phyloP scores from a whole-genome alignment of 2,797 vertebrate genomes.

The Sebastes iracundus region DNA sequence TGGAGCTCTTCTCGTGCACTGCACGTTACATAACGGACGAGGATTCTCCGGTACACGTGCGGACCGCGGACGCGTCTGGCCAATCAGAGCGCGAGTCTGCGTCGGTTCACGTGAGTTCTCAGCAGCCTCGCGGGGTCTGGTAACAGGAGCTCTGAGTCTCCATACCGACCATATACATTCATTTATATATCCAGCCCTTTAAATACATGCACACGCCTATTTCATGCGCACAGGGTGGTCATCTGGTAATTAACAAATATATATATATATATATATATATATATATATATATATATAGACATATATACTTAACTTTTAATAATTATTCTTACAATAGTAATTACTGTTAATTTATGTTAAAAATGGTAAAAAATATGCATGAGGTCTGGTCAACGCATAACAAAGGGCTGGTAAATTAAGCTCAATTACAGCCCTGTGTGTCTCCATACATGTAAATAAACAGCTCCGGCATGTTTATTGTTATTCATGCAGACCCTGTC shows the following conservation, averaged over 20 bases:
- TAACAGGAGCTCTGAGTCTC: conserved; percentile 2
- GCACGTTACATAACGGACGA: conserved; percentile 64
- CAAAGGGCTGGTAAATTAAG: neutral
- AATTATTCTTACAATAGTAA: neutral
- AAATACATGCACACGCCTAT: neutral
- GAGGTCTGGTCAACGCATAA: neutral
- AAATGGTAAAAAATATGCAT: neutral
- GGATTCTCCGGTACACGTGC: conserved; percentile 71
- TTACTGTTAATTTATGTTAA: neutral
- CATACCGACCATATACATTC: neutral
- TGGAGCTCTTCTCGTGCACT: neutral
- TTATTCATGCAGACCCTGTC: neutral
- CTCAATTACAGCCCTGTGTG: neutral
- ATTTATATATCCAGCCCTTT: neutral
- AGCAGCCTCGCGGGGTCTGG: neutral
- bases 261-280: neutral
- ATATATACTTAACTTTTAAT: too few relatives aligned
- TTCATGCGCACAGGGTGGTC: neutral
- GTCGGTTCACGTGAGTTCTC: conserved; percentile 55
- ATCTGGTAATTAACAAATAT: neutral
- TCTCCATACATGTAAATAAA: conserved; percentile 17
- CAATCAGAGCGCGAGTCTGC: conserved; percentile 37
- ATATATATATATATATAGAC: neutral
- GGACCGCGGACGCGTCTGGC: neutral
- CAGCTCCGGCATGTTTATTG: neutral